Evolutionary conservation across 2,797 vertebrate species (phyloP).

Genomic region (Percopsis omiscomaycus): DNA sequence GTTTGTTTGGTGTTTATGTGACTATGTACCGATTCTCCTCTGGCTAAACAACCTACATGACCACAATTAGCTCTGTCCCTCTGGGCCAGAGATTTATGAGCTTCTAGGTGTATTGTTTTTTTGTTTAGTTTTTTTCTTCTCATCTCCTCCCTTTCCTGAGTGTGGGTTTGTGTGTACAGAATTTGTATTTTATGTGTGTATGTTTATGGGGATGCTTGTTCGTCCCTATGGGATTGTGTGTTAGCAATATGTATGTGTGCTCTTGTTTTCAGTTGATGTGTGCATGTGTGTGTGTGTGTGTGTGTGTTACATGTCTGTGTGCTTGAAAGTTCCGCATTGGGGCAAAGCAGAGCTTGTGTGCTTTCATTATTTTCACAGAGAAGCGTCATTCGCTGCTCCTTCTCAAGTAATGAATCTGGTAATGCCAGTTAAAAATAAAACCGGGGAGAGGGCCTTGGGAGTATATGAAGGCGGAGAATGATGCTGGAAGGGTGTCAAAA

Average conservation of each 20-base stretch:
- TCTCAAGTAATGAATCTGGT: constrained; percentile 63
- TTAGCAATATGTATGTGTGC: constrained; percentile 19
- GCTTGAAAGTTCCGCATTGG: constrained; percentile 22
- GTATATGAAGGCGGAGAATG: constrained; percentile 34
- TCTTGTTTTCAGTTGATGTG: background rate
- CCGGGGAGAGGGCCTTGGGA: constrained; percentile 47
- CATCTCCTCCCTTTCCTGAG: background rate
- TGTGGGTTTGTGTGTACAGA: constrained; percentile 1
- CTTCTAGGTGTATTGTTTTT: constrained; percentile 27
- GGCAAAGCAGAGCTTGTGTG: constrained; percentile 21
- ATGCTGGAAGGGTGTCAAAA: constrained; percentile 56
- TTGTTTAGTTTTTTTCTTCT: background rate
- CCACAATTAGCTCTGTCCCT: constrained; percentile 64
- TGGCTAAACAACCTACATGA: constrained; percentile 60
- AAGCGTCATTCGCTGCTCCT: constrained; percentile 53
- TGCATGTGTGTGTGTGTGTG: constrained; percentile 25
- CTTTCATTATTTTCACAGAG: constrained; percentile 48
- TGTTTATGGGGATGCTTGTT: constrained; percentile 6
- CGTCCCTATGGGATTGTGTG: constrained; percentile 4
- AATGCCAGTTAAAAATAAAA: constrained; percentile 62
- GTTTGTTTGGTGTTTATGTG: too few relatives aligned
- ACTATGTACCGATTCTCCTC: constrained; percentile 45
- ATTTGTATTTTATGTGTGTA: constrained; percentile 25
- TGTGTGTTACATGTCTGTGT: constrained; percentile 2
- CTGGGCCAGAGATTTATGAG: constrained; percentile 63